phyloP scores from a whole-genome alignment of 23 tunicate species.

The Halocynthia roretzi region DNA sequence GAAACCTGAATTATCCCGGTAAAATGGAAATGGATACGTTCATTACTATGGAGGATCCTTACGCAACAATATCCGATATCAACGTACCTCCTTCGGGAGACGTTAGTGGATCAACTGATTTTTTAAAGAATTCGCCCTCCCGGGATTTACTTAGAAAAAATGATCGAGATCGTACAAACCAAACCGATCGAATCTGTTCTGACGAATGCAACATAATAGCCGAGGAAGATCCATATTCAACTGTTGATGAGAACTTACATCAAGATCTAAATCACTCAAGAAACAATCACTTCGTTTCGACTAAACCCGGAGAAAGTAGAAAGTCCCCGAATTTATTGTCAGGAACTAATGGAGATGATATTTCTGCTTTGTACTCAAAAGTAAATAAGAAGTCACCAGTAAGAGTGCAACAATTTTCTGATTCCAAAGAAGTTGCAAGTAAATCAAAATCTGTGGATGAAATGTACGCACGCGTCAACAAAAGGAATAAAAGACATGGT shows the following conservation, averaged over 20 bases:
- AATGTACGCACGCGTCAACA: background rate
- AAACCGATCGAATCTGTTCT: background rate
- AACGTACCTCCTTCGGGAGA: background rate
- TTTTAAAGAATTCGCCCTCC: background rate
- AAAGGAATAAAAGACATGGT: background rate
- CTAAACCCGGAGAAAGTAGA: background rate
- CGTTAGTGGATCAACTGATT: background rate
- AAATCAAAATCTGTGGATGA: background rate
- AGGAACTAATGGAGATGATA: background rate
- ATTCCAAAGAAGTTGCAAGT: background rate
- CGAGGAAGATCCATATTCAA: background rate
- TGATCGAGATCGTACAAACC: background rate
- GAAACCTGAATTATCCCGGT: too few species aligned
- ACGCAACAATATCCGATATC: constrained; percentile 11
- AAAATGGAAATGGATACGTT: too few species aligned
- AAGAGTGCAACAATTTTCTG: background rate
- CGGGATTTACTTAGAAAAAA: background rate
- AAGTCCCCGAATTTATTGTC: background rate
- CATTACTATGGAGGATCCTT: constrained; percentile 2
- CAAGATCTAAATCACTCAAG: background rate
- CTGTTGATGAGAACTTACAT: background rate
- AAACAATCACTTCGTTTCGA: too few species aligned
- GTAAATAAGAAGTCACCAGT: background rate
- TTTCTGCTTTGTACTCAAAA: background rate
- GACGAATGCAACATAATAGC: background rate